Percentiles rank a stretch among this genome's conserved stretches.
Conservation (phyloP, 2,888 invertebrate species). For the Lucinisca nassula region DNA sequence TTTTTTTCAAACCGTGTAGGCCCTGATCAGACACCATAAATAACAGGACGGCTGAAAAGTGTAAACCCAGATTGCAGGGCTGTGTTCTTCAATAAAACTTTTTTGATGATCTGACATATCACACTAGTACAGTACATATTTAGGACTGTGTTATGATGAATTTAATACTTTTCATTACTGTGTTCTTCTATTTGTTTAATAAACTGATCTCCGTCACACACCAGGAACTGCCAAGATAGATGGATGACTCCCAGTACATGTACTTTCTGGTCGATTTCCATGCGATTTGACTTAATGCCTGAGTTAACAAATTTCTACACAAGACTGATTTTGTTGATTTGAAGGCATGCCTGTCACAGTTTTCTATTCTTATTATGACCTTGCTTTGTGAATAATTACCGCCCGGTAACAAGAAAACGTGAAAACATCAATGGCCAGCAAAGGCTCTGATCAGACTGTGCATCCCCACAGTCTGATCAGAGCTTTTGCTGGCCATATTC, state of each 20-base stretch:
- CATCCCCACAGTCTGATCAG: too few species aligned
- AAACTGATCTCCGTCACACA: background rate
- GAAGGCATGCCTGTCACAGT: background rate
- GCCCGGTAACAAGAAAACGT: too few species aligned
- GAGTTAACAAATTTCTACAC: conserved; percentile 1
- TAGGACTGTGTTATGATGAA: background rate
- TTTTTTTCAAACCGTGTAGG: too few species aligned
- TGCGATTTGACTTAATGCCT: background rate
- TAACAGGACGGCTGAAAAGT: too few species aligned
- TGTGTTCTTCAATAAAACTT: too few species aligned
- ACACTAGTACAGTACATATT: too few species aligned
- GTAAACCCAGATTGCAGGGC: too few species aligned
- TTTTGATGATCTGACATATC: too few species aligned
- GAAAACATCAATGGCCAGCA: too few species aligned
- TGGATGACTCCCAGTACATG: background rate
- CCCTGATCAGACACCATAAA: too few species aligned
- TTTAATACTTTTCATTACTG: background rate
- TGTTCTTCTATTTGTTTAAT: background rate
- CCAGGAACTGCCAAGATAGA: background rate
- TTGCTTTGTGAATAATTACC: background rate
- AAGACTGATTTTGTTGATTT: background rate
- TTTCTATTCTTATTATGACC: conserved; percentile 3
- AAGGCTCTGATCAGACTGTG: too few species aligned
- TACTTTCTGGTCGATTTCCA: background rate
- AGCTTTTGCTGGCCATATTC: too few species aligned